Evolutionary conservation across 2,113 vertebrate species (phyloP).

Genomic region (Gnathonemus longibarbis): DNA sequence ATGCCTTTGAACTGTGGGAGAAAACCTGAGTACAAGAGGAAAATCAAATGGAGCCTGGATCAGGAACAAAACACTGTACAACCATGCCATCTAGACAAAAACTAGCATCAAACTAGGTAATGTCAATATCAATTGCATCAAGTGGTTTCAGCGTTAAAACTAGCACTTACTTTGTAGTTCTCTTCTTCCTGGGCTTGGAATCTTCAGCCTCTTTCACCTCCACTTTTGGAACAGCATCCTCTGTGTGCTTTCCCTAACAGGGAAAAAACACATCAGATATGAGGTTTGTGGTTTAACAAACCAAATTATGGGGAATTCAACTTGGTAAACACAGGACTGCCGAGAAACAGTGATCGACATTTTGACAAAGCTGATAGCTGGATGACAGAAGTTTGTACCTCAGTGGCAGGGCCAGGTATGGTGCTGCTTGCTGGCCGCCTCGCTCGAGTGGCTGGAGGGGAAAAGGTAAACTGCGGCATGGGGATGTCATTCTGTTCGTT

Average conservation of each 20-base stretch:
- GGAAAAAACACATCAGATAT: neutral
- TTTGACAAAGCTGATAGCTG: neutral
- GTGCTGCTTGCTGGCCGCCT: slow-evolving; percentile 42
- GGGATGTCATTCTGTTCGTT: slow-evolving; percentile 30
- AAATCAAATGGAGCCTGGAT: neutral
- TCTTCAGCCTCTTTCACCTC: slow-evolving; percentile 25
- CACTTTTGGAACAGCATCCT: slow-evolving; percentile 24
- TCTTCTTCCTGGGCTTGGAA: slow-evolving; percentile 45
- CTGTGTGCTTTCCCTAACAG: slow-evolving; percentile 38
- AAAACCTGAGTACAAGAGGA: neutral
- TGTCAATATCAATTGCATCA: neutral
- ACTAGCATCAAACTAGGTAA: neutral
- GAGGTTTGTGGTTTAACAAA: neutral
- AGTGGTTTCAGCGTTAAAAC: neutral
- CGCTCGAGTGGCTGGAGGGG: slow-evolving; percentile 63
- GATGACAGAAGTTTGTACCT: slow-evolving; percentile 42
- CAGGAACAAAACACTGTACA: neutral
- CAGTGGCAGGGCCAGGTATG: slow-evolving; percentile 37
- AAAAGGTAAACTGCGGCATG: slow-evolving; percentile 61
- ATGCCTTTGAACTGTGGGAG: neutral
- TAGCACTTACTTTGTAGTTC: slow-evolving; percentile 46
- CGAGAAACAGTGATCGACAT: neutral
- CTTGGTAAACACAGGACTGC: neutral
- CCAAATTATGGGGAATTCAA: neutral
- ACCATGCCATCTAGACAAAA: neutral